Evolutionary conservation across 2,113 vertebrate species (phyloP).

Genomic region (Microtus pennsylvanicus): DNA sequence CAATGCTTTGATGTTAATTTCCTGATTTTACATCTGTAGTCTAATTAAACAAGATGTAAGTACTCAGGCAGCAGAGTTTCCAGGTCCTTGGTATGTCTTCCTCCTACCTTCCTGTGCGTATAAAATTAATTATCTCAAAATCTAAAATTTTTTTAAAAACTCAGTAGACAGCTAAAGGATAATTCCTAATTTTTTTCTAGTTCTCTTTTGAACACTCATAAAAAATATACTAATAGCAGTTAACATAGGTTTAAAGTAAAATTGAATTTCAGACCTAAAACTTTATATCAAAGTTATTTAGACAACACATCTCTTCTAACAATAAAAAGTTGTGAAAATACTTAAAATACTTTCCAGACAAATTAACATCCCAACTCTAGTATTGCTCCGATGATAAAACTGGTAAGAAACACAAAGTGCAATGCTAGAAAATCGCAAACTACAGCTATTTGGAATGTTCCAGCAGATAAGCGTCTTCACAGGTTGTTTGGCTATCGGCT

Average conservation of each 20-base stretch:
- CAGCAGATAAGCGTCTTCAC: too few relatives aligned
- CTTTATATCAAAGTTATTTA: background rate
- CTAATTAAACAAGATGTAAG: background rate
- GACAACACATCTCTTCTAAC: background rate
- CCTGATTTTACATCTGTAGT: background rate
- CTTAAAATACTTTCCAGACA: background rate
- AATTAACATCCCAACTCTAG: background rate
- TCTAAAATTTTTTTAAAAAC: background rate
- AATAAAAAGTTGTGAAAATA: background rate
- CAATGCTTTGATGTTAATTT: background rate
- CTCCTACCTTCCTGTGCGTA: background rate
- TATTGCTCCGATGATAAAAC: background rate
- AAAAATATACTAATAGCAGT: background rate
- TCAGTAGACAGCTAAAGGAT: background rate
- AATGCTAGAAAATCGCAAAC: background rate
- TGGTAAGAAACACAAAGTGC: background rate
- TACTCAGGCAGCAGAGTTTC: background rate
- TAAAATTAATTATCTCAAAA: conserved; percentile 29
- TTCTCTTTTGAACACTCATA: background rate
- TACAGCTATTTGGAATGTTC: background rate
- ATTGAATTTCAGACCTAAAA: background rate
- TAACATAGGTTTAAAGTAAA: background rate
- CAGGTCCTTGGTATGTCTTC: background rate
- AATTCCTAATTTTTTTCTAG: background rate
- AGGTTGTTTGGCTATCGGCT: background rate